phyloP scores from a whole-genome alignment of 2,113 vertebrate species.

The Tylochromis polylepis region DNA sequence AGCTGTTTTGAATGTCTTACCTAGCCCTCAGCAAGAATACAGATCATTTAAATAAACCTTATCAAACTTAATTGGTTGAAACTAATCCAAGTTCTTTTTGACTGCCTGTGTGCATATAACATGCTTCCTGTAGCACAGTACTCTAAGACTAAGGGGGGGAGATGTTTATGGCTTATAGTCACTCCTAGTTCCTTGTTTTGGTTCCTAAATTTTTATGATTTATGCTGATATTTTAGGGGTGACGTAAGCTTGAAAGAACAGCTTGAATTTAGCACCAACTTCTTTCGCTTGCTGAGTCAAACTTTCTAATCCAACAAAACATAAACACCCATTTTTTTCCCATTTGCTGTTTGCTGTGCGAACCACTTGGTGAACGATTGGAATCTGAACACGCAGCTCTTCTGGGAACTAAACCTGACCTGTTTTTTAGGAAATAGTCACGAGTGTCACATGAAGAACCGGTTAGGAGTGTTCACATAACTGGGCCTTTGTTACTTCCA shows the following conservation, averaged over 20 bases:
- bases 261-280: not conserved
- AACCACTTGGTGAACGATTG: not conserved
- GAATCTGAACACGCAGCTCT: not conserved
- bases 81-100: not conserved
- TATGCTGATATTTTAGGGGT: not conserved
- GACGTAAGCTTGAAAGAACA: not conserved
- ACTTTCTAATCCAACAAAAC: not conserved
- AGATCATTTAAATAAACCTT: not conserved
- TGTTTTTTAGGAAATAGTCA: not conserved
- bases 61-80: not conserved
- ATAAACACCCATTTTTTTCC: not conserved
- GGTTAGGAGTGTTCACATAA: too few relatives aligned
- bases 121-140: not conserved
- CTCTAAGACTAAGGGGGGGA: fast-evolving
- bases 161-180: not conserved
- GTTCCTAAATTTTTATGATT: not conserved
- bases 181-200: not conserved
- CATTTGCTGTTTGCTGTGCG: not conserved
- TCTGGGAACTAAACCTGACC: not conserved
- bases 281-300: not conserved
- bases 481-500: not conserved
- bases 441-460: not conserved
- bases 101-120: not conserved
- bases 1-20: not conserved
- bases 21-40: not conserved